Evolutionary conservation across 1,140 invertebrate genomes (phyloP).

Genomic region (Onthophagus taurus): DNA sequence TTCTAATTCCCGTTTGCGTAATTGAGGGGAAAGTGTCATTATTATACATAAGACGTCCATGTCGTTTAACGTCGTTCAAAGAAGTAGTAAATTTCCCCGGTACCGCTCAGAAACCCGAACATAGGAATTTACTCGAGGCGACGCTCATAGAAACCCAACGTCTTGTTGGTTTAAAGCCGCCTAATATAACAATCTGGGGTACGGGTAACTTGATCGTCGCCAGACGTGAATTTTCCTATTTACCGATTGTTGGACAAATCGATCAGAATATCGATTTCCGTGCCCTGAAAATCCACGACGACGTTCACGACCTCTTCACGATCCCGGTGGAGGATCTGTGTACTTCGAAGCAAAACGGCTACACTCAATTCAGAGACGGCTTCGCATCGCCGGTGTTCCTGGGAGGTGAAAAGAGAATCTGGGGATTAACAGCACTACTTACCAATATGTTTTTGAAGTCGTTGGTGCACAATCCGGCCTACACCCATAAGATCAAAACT

Average conservation of each 20-base stretch:
- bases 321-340: constrained; percentile 60
- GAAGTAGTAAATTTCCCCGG: constrained; percentile 88
- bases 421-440: constrained; percentile 72
- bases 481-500: constrained; percentile 27
- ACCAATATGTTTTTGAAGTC: constrained; percentile 54
- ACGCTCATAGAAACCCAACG: constrained; percentile 82
- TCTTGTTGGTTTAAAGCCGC: constrained; percentile 62
- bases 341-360: constrained; percentile 45
- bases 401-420: constrained; percentile 52
- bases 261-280: constrained; percentile 42
- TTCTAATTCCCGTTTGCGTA: constrained; percentile 67
- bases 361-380: constrained; percentile 53
- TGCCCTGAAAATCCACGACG: constrained; percentile 54
- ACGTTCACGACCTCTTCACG: constrained; percentile 74
- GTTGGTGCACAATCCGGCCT: constrained; percentile 44
- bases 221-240: constrained; percentile 49
- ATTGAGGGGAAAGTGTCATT: constrained; percentile 65
- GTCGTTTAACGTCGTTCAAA: constrained; percentile 58
- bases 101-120: constrained; percentile 59
- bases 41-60: constrained; percentile 72
- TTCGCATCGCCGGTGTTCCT: constrained; percentile 49
- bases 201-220: constrained; percentile 44
- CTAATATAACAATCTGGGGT: constrained; percentile 67
- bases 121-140: constrained; percentile 54
- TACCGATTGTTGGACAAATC: constrained; percentile 70